A percentile compares a stretch with the other conserved stretches of the same genome.
phyloP scores from a whole-genome alignment of 2,888 invertebrate species.

The Eueremaeus valkanovi region DNA sequence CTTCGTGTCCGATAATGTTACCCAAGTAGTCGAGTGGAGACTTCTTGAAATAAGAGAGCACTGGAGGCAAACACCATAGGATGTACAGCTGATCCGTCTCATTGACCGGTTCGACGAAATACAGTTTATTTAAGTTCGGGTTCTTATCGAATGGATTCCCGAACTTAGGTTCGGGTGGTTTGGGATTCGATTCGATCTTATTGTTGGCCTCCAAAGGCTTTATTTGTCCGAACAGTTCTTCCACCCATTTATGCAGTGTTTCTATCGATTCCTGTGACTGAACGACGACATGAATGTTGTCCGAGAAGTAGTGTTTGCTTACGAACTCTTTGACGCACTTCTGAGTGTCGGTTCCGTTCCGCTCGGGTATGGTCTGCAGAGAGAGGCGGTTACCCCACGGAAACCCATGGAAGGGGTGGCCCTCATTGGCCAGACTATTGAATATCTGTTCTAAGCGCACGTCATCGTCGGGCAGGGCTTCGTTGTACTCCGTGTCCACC shows the following conservation, averaged over 20 bases:
- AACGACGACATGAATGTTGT: conserved; percentile 43
- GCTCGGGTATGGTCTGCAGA: conserved; percentile 35
- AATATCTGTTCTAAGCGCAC: conserved; percentile 36
- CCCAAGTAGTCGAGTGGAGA: conserved; percentile 39
- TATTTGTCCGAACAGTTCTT: conserved; percentile 35
- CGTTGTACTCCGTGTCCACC: conserved; percentile 41
- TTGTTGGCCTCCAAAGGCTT: conserved; percentile 40
- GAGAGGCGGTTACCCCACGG: conserved; percentile 41
- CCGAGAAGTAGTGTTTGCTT: conserved; percentile 38
- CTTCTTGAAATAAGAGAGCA: conserved; percentile 55
- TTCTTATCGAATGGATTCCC: conserved; percentile 49
- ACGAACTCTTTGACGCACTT: conserved; percentile 37
- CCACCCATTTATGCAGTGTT: conserved; percentile 39
- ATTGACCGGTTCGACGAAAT: conserved; percentile 52
- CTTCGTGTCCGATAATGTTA: conserved; percentile 43
- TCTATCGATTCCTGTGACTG: conserved; percentile 42
- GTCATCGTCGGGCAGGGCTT: conserved; percentile 34
- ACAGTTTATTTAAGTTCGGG: conserved; percentile 49
- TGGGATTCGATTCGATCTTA: not conserved
- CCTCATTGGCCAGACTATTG: conserved; percentile 12
- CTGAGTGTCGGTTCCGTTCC: conserved; percentile 36
- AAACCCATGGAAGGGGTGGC: conserved; percentile 38
- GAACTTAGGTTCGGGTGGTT: not conserved
- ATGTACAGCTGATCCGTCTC: conserved; percentile 57
- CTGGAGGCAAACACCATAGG: conserved; percentile 63